A percentile compares a stretch with the other conserved stretches of the same genome.
Conservation (phyloP, 2,113 vertebrate genomes). For the Condylura cristata region DNA sequence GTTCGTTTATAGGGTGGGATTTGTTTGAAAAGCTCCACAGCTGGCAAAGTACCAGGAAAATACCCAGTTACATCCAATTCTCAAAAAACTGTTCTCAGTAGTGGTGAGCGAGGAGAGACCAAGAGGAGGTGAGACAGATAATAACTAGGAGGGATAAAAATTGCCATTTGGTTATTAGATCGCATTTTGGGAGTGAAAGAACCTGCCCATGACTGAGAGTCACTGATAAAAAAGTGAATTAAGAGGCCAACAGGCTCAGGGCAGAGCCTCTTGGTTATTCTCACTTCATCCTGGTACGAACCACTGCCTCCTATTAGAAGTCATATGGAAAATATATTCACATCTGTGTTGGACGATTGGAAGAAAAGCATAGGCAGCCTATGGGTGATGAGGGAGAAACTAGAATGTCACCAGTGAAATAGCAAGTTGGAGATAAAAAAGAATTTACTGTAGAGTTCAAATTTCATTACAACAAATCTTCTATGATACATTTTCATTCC, state of each 20-base stretch:
- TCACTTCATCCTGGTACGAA: neutral
- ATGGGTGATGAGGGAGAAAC: conserved; percentile 42
- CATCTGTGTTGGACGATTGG: neutral
- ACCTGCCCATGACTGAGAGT: neutral
- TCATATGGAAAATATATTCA: neutral
- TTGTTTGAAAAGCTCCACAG: conserved; percentile 70
- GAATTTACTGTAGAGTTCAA: neutral
- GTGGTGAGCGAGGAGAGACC: neutral
- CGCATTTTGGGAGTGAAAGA: conserved; percentile 41
- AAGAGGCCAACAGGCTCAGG: neutral
- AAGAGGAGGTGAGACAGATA: conserved; percentile 18
- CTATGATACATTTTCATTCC: neutral
- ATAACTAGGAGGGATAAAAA: neutral
- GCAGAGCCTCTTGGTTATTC: neutral
- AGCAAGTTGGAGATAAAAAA: neutral
- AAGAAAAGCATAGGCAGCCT: conserved; percentile 4
- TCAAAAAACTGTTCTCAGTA: neutral
- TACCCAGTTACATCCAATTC: conserved; percentile 38
- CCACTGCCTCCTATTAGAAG: neutral
- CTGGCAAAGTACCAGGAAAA: conserved; percentile 51
- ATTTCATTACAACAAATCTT: neutral
- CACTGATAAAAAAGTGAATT: neutral
- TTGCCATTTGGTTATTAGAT: neutral
- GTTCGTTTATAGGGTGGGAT: conserved; percentile 65
- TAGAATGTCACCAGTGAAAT: conserved; percentile 25